Evolutionary conservation across 2,797 vertebrate genomes (phyloP).

Genomic region (Octomys mimax): DNA sequence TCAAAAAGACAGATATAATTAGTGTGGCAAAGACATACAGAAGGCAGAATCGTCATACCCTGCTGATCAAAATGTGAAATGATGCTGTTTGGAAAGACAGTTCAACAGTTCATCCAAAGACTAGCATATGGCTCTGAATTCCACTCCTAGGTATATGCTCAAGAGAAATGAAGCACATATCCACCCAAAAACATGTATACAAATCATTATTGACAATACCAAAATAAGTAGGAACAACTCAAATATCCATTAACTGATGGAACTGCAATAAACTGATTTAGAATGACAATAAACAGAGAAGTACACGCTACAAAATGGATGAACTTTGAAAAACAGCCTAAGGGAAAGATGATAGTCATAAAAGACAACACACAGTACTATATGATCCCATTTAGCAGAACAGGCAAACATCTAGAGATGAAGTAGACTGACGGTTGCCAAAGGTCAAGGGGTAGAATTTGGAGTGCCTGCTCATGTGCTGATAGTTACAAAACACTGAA

Average conservation of each 20-base stretch:
- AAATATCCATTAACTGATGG: background rate
- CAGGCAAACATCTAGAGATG: background rate
- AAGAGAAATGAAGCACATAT: background rate
- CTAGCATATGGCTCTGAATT: background rate
- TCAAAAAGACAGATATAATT: background rate
- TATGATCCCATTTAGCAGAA: background rate
- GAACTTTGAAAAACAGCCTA: background rate
- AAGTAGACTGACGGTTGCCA: background rate
- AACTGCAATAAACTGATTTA: background rate
- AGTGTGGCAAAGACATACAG: background rate
- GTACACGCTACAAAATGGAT: background rate
- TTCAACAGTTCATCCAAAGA: background rate
- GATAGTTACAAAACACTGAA: background rate
- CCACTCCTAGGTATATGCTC: background rate
- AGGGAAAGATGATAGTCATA: background rate
- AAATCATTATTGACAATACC: background rate
- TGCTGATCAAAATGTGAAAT: background rate
- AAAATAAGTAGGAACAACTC: background rate
- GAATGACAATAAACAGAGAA: conserved; percentile 1
- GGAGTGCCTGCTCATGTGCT: background rate
- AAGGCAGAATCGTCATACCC: background rate
- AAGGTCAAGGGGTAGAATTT: background rate
- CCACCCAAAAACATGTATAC: background rate
- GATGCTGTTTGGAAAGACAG: background rate
- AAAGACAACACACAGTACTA: background rate